Conservation (phyloP, 2,888 invertebrate genomes). For the Phaonia tiefii region DNA sequence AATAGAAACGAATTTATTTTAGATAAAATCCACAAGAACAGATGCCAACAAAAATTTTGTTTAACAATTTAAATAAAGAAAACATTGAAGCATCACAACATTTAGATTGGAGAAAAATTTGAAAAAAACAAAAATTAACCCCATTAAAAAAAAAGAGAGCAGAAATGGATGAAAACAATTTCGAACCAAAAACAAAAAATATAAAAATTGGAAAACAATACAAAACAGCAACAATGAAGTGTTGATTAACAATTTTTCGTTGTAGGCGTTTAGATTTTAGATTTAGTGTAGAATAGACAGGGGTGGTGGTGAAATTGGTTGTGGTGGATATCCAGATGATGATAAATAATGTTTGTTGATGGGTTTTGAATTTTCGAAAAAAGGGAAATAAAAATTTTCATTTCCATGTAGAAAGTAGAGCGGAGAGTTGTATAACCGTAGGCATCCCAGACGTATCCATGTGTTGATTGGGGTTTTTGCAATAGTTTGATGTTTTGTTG, state of each 20-base stretch:
- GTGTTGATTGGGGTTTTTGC: constrained; percentile 59
- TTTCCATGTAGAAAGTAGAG: constrained; percentile 8
- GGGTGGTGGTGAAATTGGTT: background rate
- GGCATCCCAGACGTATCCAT: constrained; percentile 55
- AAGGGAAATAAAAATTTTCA: too few relatives aligned
- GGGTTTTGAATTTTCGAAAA: too few relatives aligned
- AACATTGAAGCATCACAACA: constrained; percentile 30
- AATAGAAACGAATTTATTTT: constrained; percentile 27
- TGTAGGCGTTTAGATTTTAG: background rate
- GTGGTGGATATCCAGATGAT: background rate
- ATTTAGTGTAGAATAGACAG: constrained; percentile 9
- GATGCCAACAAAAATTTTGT: background rate
- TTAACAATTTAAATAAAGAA: background rate
- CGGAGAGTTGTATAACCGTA: constrained; percentile 56
- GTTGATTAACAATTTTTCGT: constrained; percentile 33
- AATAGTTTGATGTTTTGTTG: constrained; percentile 54
- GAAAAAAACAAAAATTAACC: constrained; percentile 29
- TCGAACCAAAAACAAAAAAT: constrained; percentile 50
- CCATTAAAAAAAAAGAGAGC: constrained; percentile 44
- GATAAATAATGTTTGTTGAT: background rate
- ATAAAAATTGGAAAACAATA: constrained; percentile 15
- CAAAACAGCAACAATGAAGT: constrained; percentile 44
- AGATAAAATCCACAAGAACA: background rate
- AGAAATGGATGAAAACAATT: constrained; percentile 41
- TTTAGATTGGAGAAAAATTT: constrained; percentile 19